These are phyloP conservation scores for Seriola rivoliana DNA, from an alignment of 2,113 vertebrate genomes.

Conservation along the genomic window DNA sequence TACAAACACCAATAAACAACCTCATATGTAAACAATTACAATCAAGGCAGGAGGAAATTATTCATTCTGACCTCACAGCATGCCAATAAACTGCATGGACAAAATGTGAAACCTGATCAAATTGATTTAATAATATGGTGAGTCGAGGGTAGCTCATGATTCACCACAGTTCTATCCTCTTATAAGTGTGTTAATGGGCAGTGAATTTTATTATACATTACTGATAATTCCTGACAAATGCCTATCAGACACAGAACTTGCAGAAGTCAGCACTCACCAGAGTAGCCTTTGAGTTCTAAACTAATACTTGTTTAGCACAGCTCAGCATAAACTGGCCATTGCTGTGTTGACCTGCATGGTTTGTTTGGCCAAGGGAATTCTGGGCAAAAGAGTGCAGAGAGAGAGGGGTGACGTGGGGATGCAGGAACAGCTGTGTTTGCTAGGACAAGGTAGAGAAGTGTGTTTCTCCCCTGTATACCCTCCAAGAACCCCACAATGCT, in stretches of 20 bases:
- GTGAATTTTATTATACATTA: not conserved
- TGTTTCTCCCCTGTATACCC: constrained; percentile 51
- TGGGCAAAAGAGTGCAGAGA: constrained; percentile 53
- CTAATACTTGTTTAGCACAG: constrained; percentile 51
- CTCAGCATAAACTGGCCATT: constrained; percentile 53
- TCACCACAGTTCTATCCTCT: not conserved
- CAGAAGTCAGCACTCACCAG: constrained; percentile 8
- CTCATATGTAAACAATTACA: constrained; percentile 24
- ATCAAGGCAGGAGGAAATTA: not conserved
- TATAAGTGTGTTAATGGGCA: not conserved
- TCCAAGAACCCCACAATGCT: constrained; percentile 49
- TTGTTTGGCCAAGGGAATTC: constrained; percentile 61
- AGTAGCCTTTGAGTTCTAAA: constrained; percentile 45
- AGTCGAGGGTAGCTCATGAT: not conserved
- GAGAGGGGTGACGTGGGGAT: constrained; percentile 61
- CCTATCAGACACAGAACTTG: not conserved
- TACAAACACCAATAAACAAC: constrained; percentile 6
- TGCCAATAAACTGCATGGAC: not conserved
- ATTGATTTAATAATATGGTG: not conserved
- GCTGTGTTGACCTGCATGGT: constrained; percentile 58
- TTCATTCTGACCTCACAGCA: constrained; percentile 1
- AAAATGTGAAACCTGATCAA: constrained; percentile 1
- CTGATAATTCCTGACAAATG: constrained; percentile 22
- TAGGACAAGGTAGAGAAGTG: constrained; percentile 55
- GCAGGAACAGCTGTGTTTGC: constrained; percentile 79